Percentiles rank a stretch among this genome's conserved stretches.
These are phyloP conservation scores for Phrynocephalus versicolor DNA, from an alignment of 2,113 vertebrate genomes.

Conservation along the genomic window DNA sequence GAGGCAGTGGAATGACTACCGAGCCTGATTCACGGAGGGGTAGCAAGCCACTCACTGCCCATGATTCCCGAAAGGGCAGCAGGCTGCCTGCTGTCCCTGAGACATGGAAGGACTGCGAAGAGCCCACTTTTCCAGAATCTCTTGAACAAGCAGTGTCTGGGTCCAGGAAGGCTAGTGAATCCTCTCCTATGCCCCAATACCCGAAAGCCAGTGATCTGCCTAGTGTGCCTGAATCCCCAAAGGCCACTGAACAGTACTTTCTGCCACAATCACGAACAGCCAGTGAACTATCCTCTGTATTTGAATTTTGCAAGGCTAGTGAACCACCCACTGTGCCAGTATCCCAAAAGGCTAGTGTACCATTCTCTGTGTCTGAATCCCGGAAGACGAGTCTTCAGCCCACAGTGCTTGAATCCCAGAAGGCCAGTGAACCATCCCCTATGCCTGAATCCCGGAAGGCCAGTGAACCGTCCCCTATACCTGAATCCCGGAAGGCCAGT, in stretches of 20 bases:
- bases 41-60: neutral
- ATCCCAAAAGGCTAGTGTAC: neutral
- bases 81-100: neutral
- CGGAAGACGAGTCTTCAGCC: neutral
- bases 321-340: neutral
- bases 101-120: neutral
- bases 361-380: neutral
- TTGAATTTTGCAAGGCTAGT: neutral
- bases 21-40: neutral
- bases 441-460: neutral
- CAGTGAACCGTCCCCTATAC: neutral
- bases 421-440: neutral
- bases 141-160: neutral
- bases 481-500: neutral
- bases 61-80: neutral
- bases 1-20: neutral
- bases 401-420: neutral
- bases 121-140: neutral
- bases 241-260: neutral
- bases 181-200: neutral
- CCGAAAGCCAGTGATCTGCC: neutral
- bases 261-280: neutral
- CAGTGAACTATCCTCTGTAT: neutral
- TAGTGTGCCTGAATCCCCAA: neutral
- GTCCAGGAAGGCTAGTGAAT: neutral